Evolutionary conservation across 2,888 invertebrate genomes (phyloP), one percentile per base, ranked within the genome.

Genomic region (Fissipunctia ypsillon): DNA sequence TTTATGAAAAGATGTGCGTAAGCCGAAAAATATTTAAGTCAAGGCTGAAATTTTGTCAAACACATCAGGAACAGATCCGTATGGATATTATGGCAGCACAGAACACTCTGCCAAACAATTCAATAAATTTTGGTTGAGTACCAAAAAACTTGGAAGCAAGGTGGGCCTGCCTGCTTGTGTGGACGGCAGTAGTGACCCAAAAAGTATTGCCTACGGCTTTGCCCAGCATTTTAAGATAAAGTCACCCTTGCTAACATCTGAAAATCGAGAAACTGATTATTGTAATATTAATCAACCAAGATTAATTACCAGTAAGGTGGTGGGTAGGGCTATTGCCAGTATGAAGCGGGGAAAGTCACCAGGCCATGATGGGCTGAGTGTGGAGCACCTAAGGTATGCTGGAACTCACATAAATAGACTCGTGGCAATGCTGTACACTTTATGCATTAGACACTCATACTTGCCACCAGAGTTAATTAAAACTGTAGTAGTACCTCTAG

Each of bases 291-390:
- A 12, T 3, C 38, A 60, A n/a, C n/a, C 60, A 41, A 59, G 14
- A 16, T 41, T 38, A 60, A 60, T 60, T 25, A 41, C 60, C n/a
- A 60, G 60, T 35, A 60, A 60, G 38, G 41, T 25, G 41, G 60
- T 60, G 41, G 25, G 60, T 60, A 38, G 38, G 38, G 60, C 60
- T 9, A 60, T 41, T 38, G 38, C 2, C n/a, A 41, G 14, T 61
- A 61, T 61, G 41, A 61, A 41, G 43, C 25, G 60, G 25, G 19
- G 60, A n/a, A 61, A 41, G 4, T 61, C 25, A 61, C 41, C 41
- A 43, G 25, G 25, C 9, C 25, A 61, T 61, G 60, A 61, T 60
- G 41, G 60, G 19, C 41, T 60, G 1, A 60, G 41, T 41, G 41
- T 60, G 38, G 60, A 59, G 16, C 59, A 59, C n/a, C 12, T 59